A percentile compares a stretch with the other conserved stretches of the same genome.
phyloP scores from a whole-genome alignment of 2,888 invertebrate genomes.

The Aporophyla lueneburgensis region DNA sequence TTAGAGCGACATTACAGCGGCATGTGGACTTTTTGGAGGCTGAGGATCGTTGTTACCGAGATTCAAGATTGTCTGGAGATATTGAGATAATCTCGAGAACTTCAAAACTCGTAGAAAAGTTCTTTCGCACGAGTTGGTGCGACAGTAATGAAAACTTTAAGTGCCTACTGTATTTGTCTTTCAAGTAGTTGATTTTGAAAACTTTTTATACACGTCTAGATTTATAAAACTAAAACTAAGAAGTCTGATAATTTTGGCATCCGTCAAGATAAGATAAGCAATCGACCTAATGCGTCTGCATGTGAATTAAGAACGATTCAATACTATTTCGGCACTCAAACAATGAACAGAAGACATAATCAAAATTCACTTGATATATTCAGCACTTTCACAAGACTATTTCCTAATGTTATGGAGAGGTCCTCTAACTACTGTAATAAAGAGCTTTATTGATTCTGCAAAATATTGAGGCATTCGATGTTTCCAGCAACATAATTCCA shows the following conservation, averaged over 20 bases:
- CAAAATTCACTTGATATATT: neutral
- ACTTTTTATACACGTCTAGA: neutral
- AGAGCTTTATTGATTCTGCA: too few relatives aligned
- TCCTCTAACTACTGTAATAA: neutral
- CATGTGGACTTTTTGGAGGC: slow-evolving; percentile 6
- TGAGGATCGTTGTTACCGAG: neutral
- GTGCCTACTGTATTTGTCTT: neutral
- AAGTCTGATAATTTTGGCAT: neutral
- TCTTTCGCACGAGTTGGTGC: neutral
- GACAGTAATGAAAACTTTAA: neutral
- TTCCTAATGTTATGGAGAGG: neutral
- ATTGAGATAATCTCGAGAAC: neutral
- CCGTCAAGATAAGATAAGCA: neutral
- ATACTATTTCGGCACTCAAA: neutral
- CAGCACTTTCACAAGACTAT: neutral
- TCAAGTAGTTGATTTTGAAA: neutral
- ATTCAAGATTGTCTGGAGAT: neutral
- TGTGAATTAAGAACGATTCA: neutral
- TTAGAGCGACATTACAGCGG: slow-evolving; percentile 29
- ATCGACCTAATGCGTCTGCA: neutral
- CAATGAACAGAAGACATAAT: neutral
- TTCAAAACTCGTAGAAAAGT: neutral
- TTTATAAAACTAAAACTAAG: too few relatives aligned
- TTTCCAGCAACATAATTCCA: neutral
- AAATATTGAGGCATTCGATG: neutral